Percentiles rank a stretch among this genome's conserved stretches.
These are phyloP conservation scores for Cyanoderma ruficeps DNA, from an alignment of 2,113 vertebrate genomes.

Conservation along the genomic window DNA sequence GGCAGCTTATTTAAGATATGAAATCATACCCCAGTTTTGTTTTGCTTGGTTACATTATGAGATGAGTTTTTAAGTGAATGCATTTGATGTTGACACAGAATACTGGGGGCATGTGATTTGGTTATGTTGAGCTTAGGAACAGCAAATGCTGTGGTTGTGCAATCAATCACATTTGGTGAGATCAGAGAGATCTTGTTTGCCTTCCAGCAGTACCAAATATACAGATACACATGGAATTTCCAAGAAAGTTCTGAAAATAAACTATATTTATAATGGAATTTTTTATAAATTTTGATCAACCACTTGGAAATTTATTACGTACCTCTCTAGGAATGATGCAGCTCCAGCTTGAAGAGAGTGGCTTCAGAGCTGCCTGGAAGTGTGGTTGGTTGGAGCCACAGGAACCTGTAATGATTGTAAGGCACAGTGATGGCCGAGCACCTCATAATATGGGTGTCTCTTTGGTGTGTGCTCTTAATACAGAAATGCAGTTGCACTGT, in stretches of 20 bases:
- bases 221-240: neutral
- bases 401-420: neutral
- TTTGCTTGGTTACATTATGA: neutral
- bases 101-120: neutral
- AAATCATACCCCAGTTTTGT: neutral
- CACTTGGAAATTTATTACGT: neutral
- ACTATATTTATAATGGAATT: neutral
- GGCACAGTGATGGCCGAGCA: neutral
- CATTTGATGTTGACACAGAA: neutral
- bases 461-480: neutral
- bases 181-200: neutral
- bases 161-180: neutral
- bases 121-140: neutral
- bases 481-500: neutral
- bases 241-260: neutral
- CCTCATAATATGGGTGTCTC: neutral
- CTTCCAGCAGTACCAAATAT: neutral
- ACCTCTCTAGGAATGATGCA: neutral
- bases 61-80: neutral
- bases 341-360: neutral
- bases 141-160: neutral
- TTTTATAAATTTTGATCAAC: neutral
- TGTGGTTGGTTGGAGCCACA: neutral
- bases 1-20: neutral
- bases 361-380: neutral